These are phyloP conservation scores for Centropus unirufus DNA, from an alignment of 2,113 vertebrate genomes.

Conservation along the genomic window DNA sequence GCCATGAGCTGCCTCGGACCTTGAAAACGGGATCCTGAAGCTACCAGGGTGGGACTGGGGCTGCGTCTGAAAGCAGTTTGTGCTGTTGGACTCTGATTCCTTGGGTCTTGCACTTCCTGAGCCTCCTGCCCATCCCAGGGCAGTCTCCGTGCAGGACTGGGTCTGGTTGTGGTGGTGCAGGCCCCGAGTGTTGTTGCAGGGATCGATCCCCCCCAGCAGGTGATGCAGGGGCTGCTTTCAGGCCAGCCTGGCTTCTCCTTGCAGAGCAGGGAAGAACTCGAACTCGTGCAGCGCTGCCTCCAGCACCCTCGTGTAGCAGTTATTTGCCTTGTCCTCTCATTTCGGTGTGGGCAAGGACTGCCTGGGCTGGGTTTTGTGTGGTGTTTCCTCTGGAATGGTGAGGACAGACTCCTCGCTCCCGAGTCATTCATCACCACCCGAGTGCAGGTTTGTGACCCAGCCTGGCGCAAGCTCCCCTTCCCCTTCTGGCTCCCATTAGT, in stretches of 20 bases:
- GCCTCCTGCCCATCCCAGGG: not conserved
- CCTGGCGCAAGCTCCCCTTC: not conserved
- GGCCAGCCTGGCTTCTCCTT: not conserved
- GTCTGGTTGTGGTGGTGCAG: not conserved
- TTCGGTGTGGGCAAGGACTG: rapidly evolving
- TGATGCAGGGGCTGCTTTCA: rapidly evolving
- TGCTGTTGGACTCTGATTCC: rapidly evolving
- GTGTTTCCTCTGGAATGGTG: too few relatives aligned
- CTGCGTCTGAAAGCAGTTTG: not conserved
- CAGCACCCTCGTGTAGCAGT: not conserved
- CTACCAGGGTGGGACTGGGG: not conserved
- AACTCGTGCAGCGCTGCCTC: rapidly evolving
- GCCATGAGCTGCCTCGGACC: not conserved
- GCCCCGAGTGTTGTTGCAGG: not conserved
- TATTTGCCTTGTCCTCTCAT: rapidly evolving
- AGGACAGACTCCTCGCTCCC: not conserved
- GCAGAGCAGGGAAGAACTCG: rapidly evolving
- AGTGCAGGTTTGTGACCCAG: not conserved
- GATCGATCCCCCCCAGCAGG: not conserved
- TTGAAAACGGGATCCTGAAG: not conserved
- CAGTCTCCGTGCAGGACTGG: rapidly evolving
- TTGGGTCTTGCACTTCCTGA: not conserved
- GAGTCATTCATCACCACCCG: rapidly evolving
- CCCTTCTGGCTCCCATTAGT: not conserved
- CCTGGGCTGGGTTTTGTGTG: not conserved